Conservation (phyloP, 1,140 invertebrate species). For the Drosophila mauritiana region DNA sequence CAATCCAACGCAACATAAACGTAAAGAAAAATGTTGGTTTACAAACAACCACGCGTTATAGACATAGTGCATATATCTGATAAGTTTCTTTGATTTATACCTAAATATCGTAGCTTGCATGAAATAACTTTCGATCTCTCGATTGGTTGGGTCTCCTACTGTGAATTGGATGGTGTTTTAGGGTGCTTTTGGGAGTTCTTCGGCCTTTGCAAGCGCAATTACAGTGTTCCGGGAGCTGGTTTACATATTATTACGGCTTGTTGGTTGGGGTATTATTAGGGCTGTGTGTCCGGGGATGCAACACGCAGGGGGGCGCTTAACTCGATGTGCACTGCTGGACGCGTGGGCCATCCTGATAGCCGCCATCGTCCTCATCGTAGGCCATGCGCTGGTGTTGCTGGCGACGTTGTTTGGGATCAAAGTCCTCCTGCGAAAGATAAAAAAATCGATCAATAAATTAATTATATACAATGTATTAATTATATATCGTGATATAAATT, state of each 20-base stretch:
- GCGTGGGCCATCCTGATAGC: constrained; percentile 85
- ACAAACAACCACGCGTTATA: constrained; percentile 70
- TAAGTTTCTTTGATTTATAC: constrained; percentile 69
- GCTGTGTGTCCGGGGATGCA: constrained; percentile 22
- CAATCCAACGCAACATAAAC: constrained; percentile 66
- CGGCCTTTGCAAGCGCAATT: constrained; percentile 48
- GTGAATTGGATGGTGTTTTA: constrained; percentile 21
- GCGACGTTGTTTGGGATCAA: constrained; percentile 87
- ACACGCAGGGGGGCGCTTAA: constrained; percentile 85
- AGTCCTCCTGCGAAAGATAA: constrained; percentile 83
- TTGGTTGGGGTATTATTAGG: constrained; percentile 27
- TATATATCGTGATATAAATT: too few relatives aligned
- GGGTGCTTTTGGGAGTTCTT: constrained; percentile 28
- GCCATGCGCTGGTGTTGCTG: constrained; percentile 86
- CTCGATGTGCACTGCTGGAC: constrained; percentile 93
- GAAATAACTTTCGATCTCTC: constrained; percentile 67
- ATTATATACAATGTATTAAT: too few relatives aligned
- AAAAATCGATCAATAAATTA: neutral
- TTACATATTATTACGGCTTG: constrained; percentile 44
- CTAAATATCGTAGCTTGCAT: constrained; percentile 74
- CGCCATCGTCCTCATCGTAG: constrained; percentile 88
- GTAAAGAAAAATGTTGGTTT: constrained; percentile 55
- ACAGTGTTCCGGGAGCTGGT: constrained; percentile 48
- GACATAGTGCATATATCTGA: constrained; percentile 73
- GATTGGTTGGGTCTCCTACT: constrained; percentile 31